Conservation (phyloP, 2,113 vertebrate species). For the Vimba vimba region DNA sequence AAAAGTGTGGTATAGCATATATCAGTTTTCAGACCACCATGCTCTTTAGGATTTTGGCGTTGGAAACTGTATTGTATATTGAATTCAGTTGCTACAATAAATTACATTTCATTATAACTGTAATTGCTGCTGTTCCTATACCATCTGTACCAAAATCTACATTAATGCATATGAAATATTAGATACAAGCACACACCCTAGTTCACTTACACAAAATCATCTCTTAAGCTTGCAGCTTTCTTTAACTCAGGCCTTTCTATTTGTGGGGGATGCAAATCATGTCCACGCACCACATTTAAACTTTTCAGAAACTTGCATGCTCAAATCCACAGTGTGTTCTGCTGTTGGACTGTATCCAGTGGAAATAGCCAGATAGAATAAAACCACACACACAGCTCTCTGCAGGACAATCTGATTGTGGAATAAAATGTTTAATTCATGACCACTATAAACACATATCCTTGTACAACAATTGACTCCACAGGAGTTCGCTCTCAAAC, state of each 20-base stretch:
- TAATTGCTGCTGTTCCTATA: background rate
- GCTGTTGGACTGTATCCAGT: constrained; percentile 22
- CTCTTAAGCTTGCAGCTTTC: background rate
- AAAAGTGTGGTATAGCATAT: too few relatives aligned
- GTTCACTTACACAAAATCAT: background rate
- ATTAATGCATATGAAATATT: background rate
- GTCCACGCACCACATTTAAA: constrained; percentile 3
- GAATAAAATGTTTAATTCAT: constrained; percentile 27
- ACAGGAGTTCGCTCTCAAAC: constrained; percentile 15
- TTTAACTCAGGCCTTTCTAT: background rate
- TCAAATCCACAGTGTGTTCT: background rate
- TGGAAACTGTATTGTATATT: background rate
- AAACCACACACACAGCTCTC: background rate
- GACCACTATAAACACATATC: constrained; percentile 27
- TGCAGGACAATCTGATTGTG: constrained; percentile 11
- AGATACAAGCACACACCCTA: background rate
- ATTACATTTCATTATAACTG: background rate
- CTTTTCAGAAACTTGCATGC: background rate
- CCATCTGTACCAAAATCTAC: background rate
- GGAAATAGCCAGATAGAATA: constrained; percentile 31
- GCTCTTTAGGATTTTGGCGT: background rate
- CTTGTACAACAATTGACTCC: background rate
- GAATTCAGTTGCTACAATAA: background rate
- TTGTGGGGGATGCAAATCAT: constrained; percentile 4
- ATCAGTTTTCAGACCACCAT: background rate